Evolutionary conservation across 1,140 invertebrate species (phyloP), one percentile per base, ranked within the genome.

Genomic region (Scylla paramamosain): DNA sequence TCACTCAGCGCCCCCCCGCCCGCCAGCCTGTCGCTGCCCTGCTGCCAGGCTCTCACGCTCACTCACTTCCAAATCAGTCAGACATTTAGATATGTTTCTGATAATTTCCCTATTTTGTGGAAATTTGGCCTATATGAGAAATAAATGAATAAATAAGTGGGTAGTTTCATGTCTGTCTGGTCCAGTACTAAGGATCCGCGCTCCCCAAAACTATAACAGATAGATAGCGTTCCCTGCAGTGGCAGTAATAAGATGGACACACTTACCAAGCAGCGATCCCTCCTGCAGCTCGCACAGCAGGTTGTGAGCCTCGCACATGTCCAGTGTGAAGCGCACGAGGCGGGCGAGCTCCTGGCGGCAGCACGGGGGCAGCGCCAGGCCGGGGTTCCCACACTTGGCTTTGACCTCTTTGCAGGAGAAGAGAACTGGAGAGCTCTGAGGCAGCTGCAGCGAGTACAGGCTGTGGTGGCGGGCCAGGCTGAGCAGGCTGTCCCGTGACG

Each of bases 251-350:
- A 28, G 14, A 67, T 32, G 32, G 10, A 1, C 29, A n/a, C 20
- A 93, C 88, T 86, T 32, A 95, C 95, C 95, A 7, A 95, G 46
- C 0, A 95, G 93, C 0, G 95, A 91, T 46, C 95, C 95, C 31
- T 95, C 95, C 77, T 95, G 95, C 87, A 95, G 95, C 89, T 95
- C 95, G 77, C 95, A 95, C 48, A 93, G 67, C 28, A 94, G 83
- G 0, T 93, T 93, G 28, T 94, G 91, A 20, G 91, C 92, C 12
- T 94, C 92, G 28, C 95, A 95, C 45, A 48, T 92, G 82, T 93
- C 95, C 95, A 95, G 90, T 25, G 83, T n/a, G 93, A 93, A 94
- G 28, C 94, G 92, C 31, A 95, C 84, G 25, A 95, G 95, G 10
- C 16, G 31, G 25, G 94, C 93, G 48, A 95, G 77, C 39, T 95